Conservation (phyloP, 2,797 vertebrate species). For the Danionella dracula region DNA sequence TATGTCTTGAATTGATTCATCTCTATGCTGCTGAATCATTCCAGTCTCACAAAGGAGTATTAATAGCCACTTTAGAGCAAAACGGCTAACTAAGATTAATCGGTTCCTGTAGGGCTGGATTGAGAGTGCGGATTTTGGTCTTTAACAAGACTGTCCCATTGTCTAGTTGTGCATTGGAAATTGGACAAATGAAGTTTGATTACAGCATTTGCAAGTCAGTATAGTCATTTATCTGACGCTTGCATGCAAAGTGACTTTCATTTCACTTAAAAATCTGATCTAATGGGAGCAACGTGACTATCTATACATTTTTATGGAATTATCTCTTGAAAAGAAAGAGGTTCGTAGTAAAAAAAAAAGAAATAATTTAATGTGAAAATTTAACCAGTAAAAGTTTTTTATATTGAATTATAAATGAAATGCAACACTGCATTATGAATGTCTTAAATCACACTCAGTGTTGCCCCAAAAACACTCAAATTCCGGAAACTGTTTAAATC, state of each 20-base stretch:
- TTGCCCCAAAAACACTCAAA: too few relatives aligned
- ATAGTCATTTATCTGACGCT: background rate
- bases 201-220: background rate
- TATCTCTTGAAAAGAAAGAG: too few relatives aligned
- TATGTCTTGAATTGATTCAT: background rate
- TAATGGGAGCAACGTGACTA: background rate
- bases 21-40: background rate
- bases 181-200: background rate
- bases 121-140: background rate
- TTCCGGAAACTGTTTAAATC: too few relatives aligned
- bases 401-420: too few relatives aligned
- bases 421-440: too few relatives aligned
- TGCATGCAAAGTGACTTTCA: background rate
- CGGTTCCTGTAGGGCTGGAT: background rate
- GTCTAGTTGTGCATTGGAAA: background rate
- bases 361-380: background rate
- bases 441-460: too few relatives aligned
- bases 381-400: background rate
- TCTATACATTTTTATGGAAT: background rate
- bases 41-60: background rate
- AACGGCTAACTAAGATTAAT: background rate
- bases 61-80: constrained; percentile 5
- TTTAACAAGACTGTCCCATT: background rate
- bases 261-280: background rate
- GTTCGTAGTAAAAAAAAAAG: too few relatives aligned